A percentile compares a stretch with the other conserved stretches of the same genome.
phyloP scores from a whole-genome alignment of 1,140 invertebrate genomes.

The Nasonia giraulti region DNA sequence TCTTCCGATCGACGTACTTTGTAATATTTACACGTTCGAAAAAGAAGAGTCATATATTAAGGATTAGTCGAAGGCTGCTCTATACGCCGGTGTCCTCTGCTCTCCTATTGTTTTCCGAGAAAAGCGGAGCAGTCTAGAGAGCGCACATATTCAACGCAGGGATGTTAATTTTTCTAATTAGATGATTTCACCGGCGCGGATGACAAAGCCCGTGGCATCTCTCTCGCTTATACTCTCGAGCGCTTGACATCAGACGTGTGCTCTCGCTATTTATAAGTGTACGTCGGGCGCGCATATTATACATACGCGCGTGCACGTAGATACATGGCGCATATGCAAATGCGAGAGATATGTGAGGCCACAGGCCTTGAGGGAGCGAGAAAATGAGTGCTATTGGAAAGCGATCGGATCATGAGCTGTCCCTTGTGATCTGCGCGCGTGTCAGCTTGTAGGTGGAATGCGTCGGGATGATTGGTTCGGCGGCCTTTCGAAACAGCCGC shows the following conservation, averaged over 20 bases:
- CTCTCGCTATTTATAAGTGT: slow-evolving; percentile 7
- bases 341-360: background rate
- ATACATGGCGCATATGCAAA: background rate
- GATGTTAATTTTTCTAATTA: slow-evolving; percentile 48
- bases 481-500: background rate
- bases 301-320: background rate
- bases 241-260: slow-evolving; percentile 22
- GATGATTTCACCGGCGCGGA: slow-evolving; percentile 29
- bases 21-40: background rate
- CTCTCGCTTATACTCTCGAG: background rate
- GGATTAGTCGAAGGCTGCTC: background rate
- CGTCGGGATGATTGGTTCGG: background rate
- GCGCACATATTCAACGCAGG: background rate
- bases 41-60: background rate
- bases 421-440: slow-evolving; percentile 1
- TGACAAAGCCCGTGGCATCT: slow-evolving; percentile 15
- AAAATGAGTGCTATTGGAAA: slow-evolving; percentile 1
- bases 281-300: too few relatives aligned
- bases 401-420: background rate
- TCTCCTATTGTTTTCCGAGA: slow-evolving; percentile 35
- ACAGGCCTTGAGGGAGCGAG: background rate
- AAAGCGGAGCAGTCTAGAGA: background rate
- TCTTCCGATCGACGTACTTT: background rate
- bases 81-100: background rate
- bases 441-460: background rate